These are phyloP conservation scores for Heliothis subflexa DNA, from an alignment of 1,140 invertebrate genomes.

Conservation along the genomic window DNA sequence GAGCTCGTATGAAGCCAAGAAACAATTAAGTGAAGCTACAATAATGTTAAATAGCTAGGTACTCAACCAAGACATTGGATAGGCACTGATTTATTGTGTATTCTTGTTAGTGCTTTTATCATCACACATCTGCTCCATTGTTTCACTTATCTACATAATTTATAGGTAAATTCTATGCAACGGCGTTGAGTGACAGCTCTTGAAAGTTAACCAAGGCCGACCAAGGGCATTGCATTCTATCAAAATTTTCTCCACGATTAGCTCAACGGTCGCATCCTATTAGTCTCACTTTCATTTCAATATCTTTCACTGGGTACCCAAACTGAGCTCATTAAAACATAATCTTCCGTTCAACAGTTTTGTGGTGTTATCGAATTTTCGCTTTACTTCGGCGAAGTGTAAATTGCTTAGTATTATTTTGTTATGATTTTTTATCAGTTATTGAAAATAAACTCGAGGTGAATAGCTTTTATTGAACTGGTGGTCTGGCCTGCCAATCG, in stretches of 20 bases:
- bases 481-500: neutral
- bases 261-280: constrained; percentile 58
- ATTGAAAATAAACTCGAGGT: neutral
- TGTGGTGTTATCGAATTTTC: neutral
- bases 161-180: constrained; percentile 27
- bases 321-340: constrained; percentile 47
- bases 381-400: neutral
- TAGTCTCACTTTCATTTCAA: constrained; percentile 81
- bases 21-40: too few relatives aligned
- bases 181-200: constrained; percentile 14
- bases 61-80: too few relatives aligned
- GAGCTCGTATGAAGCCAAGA: too few relatives aligned
- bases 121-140: neutral
- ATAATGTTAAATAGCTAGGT: too few relatives aligned
- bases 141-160: constrained; percentile 27
- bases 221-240: constrained; percentile 48
- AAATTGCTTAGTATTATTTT: neutral
- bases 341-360: constrained; percentile 19
- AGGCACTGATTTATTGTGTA: too few relatives aligned
- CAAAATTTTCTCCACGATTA: constrained; percentile 49
- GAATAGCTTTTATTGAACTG: neutral
- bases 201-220: constrained; percentile 47
- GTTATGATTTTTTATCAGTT: neutral
- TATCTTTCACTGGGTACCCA: constrained; percentile 57
- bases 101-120: neutral